A percentile compares a stretch with the other conserved stretches of the same genome.
Evolutionary conservation across 1,140 invertebrate genomes (phyloP).

Genomic region (Trachymyrmex septentrionalis): DNA sequence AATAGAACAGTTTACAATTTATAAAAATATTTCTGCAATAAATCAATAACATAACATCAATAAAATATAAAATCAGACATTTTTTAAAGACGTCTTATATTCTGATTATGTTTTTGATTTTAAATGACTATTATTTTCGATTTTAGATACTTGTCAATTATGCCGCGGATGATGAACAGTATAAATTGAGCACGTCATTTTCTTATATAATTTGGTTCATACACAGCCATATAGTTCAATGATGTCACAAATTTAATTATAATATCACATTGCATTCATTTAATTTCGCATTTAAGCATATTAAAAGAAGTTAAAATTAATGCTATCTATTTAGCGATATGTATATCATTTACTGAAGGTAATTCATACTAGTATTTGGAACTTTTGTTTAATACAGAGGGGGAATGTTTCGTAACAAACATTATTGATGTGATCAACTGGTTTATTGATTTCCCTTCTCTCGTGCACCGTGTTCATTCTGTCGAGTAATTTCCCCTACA

Average conservation of each 20-base stretch:
- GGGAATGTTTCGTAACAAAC: not conserved
- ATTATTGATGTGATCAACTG: conserved; percentile 17
- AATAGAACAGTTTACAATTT: not conserved
- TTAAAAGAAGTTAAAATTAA: not conserved
- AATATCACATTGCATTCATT: not conserved
- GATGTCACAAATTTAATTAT: not conserved
- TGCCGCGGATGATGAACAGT: conserved; percentile 26
- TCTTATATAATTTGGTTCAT: conserved; percentile 10
- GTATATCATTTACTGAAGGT: not conserved
- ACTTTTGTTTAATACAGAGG: not conserved
- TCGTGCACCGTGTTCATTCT: conserved; percentile 15
- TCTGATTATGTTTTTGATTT: too few species aligned
- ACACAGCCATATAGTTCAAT: conserved; percentile 18
- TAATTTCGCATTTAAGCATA: not conserved
- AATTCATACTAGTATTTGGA: not conserved
- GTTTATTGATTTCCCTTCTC: not conserved
- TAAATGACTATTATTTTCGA: too few species aligned
- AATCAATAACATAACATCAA: too few species aligned
- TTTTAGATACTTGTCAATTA: conserved; percentile 37
- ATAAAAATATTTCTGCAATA: not conserved
- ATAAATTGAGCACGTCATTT: conserved; percentile 30
- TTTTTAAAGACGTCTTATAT: too few species aligned
- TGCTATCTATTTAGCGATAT: not conserved
- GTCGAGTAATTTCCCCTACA: conserved; percentile 49
- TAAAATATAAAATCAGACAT: too few species aligned